Percentiles rank a stretch among this genome's conserved stretches.
These are phyloP conservation scores for Lineus longissimus DNA, from an alignment of 1,140 invertebrate genomes.

Conservation along the genomic window DNA sequence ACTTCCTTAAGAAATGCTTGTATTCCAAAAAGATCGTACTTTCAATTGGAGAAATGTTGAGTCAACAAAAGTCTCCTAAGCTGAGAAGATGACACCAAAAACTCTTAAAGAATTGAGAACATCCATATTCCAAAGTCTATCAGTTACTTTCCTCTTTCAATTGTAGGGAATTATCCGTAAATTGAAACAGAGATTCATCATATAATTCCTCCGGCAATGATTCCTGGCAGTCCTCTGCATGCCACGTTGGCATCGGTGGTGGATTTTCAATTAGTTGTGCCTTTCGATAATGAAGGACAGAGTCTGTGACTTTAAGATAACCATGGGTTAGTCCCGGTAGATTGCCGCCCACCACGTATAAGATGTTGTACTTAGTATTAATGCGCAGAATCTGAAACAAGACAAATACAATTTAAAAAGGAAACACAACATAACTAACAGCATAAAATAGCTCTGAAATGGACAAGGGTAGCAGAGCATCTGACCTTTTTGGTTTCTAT, in stretches of 20 bases:
- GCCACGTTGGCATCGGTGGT: conserved; percentile 79
- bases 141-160: conserved; percentile 58
- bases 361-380: conserved; percentile 88
- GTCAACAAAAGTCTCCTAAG: no score
- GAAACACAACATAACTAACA: no score
- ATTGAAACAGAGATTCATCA: conserved; percentile 68
- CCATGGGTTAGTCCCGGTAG: conserved; percentile 77
- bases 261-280: conserved; percentile 46
- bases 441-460: no score
- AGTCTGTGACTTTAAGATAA: conserved; percentile 80
- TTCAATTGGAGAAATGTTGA: no score
- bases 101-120: no score
- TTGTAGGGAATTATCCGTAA: conserved; percentile 65
- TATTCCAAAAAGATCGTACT: no score
- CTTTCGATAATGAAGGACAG: conserved; percentile 60
- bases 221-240: conserved; percentile 58
- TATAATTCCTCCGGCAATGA: conserved; percentile 67
- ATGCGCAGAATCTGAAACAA: conserved; percentile 74
- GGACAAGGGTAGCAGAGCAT: no score
- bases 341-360: conserved; percentile 78
- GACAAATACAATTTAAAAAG: conserved; percentile 3
- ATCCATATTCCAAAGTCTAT: no score
- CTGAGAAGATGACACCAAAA: no score
- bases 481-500: no score
- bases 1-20: no score